Evolutionary conservation across 2,797 vertebrate genomes (phyloP), one percentile per base, ranked within the genome.

Genomic region (Pitangus sulphuratus): DNA sequence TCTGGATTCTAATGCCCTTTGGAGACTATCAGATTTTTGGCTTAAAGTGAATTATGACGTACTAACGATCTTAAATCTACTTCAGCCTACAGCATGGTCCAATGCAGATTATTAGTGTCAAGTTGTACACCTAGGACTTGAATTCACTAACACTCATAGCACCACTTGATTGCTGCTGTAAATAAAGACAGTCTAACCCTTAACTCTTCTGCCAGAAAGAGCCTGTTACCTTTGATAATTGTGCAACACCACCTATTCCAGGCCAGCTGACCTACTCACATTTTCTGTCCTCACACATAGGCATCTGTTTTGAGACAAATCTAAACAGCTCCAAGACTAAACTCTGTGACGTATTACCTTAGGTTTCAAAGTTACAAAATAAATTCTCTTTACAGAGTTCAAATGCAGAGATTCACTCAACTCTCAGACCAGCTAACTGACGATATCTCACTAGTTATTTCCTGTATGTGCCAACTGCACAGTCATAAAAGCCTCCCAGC

Each of bases 21-120:
- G 65, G 76, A 89, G 45, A 87, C 69, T 25, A 79, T 35, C 44
- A 86, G 66, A 66, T 88, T 95, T 95, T 94, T 95, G 93, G 92
- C 92, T 94, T 93, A 61, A 95, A 68, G 72, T 45, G 60, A 87
- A 76, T 88, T 25, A 24, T 12, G 19, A 62, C 2, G 0, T 42
- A 62, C 31, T 76, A 90, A 56, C 1, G 6, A 61, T 44, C 54
- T 75, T 72, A 22, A 30, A 45, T 42, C 50, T 70, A n/a, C 51
- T 57, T 66, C 82, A 88, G 66, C 60, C 83, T 70, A 93, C 35
- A 75, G 83, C 74, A 91, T 22, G 74, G 84, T 84, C 83, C 74
- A 62, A 9, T 51, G 48, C 25, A 72, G 85, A 50, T 60, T 75
- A 61, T 69, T 60, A 66, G 66, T 33, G 61, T 61, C 77, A 82